Conservation (phyloP, 2,888 invertebrate genomes). For the Ennomos fuscantarius region DNA sequence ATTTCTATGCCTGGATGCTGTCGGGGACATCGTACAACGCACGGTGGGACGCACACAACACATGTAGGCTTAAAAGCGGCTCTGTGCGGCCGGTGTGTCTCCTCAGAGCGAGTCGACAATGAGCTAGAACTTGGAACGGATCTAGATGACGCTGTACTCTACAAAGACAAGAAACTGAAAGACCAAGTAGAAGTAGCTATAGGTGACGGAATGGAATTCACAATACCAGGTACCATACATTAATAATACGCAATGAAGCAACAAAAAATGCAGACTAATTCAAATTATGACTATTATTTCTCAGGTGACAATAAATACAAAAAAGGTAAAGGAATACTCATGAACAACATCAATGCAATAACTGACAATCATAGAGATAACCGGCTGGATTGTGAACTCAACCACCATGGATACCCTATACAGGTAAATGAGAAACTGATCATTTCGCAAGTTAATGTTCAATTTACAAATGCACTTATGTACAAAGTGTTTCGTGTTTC, state of each 20-base stretch:
- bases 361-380: slow-evolving; percentile 90
- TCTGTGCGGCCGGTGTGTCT: slow-evolving; percentile 88
- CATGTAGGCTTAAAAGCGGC: slow-evolving; percentile 84
- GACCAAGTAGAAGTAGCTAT: slow-evolving; percentile 96
- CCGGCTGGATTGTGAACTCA: slow-evolving; percentile 90
- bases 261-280: not conserved
- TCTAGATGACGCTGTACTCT: slow-evolving; percentile 93
- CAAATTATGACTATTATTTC: slow-evolving; percentile 15
- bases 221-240: slow-evolving; percentile 90
- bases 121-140: slow-evolving; percentile 87
- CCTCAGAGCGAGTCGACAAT: slow-evolving; percentile 88
- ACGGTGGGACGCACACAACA: slow-evolving; percentile 59
- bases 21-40: slow-evolving; percentile 56
- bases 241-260: not conserved
- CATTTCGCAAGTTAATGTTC: not conserved
- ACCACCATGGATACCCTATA: slow-evolving; percentile 89
- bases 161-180: slow-evolving; percentile 94
- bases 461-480: slow-evolving; percentile 25
- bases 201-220: slow-evolving; percentile 97
- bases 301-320: slow-evolving; percentile 93
- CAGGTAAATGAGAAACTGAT: slow-evolving; percentile 61
- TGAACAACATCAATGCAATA: slow-evolving; percentile 94
- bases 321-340: slow-evolving; percentile 90
- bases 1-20: slow-evolving; percentile 83
- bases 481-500: slow-evolving; percentile 36